Evolutionary conservation across 1,140 invertebrate genomes (phyloP).

Genomic region (Geopemphigus sp.): DNA sequence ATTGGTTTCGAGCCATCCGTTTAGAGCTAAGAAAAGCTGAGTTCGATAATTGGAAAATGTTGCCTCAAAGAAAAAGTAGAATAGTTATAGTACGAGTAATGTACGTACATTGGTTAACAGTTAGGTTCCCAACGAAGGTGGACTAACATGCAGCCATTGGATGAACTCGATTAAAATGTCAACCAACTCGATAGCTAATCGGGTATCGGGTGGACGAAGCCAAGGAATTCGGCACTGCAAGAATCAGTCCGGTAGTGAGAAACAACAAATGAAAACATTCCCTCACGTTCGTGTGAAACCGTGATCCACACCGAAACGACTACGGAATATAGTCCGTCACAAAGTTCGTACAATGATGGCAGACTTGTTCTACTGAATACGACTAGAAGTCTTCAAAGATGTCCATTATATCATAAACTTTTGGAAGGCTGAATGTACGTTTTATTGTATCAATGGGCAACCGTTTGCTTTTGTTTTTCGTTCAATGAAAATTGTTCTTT

Average conservation of each 20-base stretch:
- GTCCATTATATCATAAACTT: too few species aligned
- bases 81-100: background rate
- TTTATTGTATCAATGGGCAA: too few species aligned
- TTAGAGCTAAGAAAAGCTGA: background rate
- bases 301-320: background rate
- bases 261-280: background rate
- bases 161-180: background rate
- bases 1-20: background rate
- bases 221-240: background rate
- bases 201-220: background rate
- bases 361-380: too few species aligned
- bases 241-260: background rate
- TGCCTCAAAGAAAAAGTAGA: background rate
- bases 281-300: background rate
- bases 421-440: too few species aligned
- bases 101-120: background rate
- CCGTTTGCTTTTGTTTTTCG: too few species aligned
- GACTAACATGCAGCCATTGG: background rate
- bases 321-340: background rate
- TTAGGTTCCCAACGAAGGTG: background rate
- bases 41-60: background rate
- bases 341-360: too few species aligned
- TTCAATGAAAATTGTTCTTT: too few species aligned
- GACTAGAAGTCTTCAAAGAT: too few species aligned
- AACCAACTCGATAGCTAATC: conserved; percentile 1